A percentile compares a stretch with the other conserved stretches of the same genome.
Conservation (phyloP, 2,888 invertebrate genomes). For the Zygogramma bicolorata region DNA sequence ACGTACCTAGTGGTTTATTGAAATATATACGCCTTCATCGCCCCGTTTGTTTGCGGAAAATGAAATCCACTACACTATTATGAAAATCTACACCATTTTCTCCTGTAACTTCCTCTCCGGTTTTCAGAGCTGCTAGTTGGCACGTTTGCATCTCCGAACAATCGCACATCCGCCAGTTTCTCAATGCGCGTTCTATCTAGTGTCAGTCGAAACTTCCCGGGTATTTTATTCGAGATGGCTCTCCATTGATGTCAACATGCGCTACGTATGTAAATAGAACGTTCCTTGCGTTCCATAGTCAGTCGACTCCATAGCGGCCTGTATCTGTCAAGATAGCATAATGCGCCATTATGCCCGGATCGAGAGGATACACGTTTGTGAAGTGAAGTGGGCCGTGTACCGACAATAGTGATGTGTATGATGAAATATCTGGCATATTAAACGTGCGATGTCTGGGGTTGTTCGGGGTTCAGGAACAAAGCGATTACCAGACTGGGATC, state of each 20-base stretch:
- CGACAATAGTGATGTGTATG: not conserved
- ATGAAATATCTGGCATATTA: conserved; percentile 5
- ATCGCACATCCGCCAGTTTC: not conserved
- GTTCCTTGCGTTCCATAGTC: not conserved
- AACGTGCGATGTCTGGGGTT: not conserved
- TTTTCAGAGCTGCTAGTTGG: no score
- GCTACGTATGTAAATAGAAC: conserved; percentile 1
- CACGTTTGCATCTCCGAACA: not conserved
- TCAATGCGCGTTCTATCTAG: not conserved
- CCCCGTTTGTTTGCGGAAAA: no score
- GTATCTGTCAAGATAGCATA: not conserved
- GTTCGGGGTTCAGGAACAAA: not conserved
- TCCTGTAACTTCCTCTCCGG: no score
- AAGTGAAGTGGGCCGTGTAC: not conserved
- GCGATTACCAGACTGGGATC: not conserved
- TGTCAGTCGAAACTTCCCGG: not conserved
- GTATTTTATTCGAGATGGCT: conserved; percentile 5
- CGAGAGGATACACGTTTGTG: conserved; percentile 9
- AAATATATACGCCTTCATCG: no score
- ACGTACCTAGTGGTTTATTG: no score
- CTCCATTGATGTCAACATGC: conserved; percentile 7
- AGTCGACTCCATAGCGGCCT: not conserved
- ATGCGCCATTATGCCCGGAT: not conserved
- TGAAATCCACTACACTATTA: no score
- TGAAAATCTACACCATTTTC: no score